These are phyloP conservation scores for Mythimna ferrago DNA, from an alignment of 2,888 invertebrate species.

Conservation along the genomic window DNA sequence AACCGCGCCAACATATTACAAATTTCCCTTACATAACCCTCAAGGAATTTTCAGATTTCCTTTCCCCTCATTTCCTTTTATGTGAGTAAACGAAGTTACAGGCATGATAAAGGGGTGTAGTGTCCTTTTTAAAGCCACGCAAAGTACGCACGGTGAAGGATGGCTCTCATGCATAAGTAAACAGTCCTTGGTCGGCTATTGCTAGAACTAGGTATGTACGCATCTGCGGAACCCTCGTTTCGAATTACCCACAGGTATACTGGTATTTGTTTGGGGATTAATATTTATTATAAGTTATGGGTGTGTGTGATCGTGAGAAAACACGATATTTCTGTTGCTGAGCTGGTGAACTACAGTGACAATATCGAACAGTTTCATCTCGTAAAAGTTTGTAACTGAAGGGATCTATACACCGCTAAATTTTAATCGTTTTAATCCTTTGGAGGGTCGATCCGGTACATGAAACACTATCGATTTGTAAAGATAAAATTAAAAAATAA, in stretches of 20 bases:
- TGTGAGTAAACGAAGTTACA: conserved; percentile 41
- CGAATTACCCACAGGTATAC: background rate
- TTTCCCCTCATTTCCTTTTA: conserved; percentile 32
- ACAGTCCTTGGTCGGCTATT: conserved; percentile 26
- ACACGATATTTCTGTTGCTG: background rate
- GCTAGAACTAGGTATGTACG: conserved; percentile 9
- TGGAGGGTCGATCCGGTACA: too few relatives aligned
- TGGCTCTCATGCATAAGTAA: conserved; percentile 56
- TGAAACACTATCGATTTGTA: too few relatives aligned
- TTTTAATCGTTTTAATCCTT: too few relatives aligned
- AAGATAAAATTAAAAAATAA: too few relatives aligned
- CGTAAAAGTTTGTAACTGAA: too few relatives aligned
- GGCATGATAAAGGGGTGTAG: conserved; percentile 42
- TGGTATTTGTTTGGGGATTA: conserved; percentile 8
- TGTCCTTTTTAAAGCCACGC: conserved; percentile 40
- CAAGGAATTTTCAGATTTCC: conserved; percentile 17
- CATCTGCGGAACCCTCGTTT: background rate
- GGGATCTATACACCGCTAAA: too few relatives aligned
- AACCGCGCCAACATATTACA: background rate
- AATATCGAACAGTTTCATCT: background rate
- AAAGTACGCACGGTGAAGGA: conserved; percentile 37
- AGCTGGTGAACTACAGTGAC: background rate
- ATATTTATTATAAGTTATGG: conserved; percentile 10
- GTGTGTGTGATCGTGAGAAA: background rate
- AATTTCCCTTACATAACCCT: background rate